Percentiles rank a stretch among this genome's conserved stretches.
phyloP scores from a whole-genome alignment of 2,113 vertebrate genomes.

The Gymnorhina tibicen region DNA sequence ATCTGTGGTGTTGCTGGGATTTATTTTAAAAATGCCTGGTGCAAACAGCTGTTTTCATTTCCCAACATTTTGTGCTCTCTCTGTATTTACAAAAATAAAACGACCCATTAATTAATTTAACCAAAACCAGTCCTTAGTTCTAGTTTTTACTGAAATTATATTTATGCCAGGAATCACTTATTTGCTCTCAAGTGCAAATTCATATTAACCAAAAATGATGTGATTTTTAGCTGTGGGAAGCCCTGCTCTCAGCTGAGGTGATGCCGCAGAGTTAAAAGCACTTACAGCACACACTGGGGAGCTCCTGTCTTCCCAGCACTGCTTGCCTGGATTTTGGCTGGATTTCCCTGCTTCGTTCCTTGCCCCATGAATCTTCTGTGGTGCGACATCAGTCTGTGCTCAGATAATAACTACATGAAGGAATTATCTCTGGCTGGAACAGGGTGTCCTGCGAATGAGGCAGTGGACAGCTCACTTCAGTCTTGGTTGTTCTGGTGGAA shows the following conservation, averaged over 20 bases:
- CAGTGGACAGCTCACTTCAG: accelerated
- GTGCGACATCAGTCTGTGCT: not conserved
- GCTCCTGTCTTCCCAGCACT: not conserved
- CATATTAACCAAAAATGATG: not conserved
- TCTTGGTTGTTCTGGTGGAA: not conserved
- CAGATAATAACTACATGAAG: not conserved
- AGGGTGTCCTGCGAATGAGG: accelerated
- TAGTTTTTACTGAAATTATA: not conserved
- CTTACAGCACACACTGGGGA: accelerated
- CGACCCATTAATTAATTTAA: accelerated
- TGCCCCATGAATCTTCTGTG: not conserved
- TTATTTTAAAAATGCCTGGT: not conserved
- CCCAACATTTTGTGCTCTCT: not conserved
- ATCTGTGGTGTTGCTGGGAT: not conserved
- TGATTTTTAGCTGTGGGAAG: not conserved
- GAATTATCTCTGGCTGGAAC: not conserved
- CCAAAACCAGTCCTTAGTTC: not conserved
- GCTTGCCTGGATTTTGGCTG: not conserved
- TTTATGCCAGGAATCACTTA: not conserved
- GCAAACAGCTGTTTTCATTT: not conserved
- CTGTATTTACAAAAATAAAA: not conserved
- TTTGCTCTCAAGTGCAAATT: not conserved
- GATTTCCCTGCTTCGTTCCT: not conserved
- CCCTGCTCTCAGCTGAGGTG: not conserved
- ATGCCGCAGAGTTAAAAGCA: not conserved